phyloP scores from a whole-genome alignment of 2,113 vertebrate genomes.

The Lontra canadensis region DNA sequence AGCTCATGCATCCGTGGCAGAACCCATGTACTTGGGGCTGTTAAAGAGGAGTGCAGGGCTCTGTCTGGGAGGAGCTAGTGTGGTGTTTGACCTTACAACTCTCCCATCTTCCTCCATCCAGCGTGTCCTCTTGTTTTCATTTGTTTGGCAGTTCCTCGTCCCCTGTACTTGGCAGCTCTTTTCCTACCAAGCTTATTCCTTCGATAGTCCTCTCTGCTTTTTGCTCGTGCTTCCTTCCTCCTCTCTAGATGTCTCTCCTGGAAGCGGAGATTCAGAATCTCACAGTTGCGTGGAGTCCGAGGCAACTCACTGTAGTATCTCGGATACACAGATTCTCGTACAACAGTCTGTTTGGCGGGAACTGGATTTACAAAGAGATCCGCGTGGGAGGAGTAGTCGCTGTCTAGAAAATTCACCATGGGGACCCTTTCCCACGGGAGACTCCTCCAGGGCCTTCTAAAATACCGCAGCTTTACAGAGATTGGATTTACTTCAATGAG shows the following conservation, averaged over 20 bases:
- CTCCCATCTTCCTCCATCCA: not conserved
- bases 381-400: not conserved
- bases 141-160: not conserved
- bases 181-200: not conserved
- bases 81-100: not conserved
- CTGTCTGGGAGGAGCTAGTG: not conserved
- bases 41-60: not conserved
- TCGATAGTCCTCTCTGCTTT: not conserved
- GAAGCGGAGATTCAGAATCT: not conserved
- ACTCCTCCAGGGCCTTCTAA: not conserved
- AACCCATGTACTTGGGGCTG: not conserved
- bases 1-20: not conserved
- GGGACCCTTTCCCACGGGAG: not conserved
- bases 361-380: not conserved
- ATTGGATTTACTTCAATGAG: not conserved
- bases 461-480: not conserved
- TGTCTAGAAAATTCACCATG: not conserved
- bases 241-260: not conserved
- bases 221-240: not conserved
- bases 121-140: not conserved
- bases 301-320: not conserved
- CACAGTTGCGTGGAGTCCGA: not conserved
- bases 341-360: not conserved
- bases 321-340: not conserved
- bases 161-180: not conserved